Conservation (phyloP, 2,888 invertebrate genomes). For the Sceliomorpha sp. region DNA sequence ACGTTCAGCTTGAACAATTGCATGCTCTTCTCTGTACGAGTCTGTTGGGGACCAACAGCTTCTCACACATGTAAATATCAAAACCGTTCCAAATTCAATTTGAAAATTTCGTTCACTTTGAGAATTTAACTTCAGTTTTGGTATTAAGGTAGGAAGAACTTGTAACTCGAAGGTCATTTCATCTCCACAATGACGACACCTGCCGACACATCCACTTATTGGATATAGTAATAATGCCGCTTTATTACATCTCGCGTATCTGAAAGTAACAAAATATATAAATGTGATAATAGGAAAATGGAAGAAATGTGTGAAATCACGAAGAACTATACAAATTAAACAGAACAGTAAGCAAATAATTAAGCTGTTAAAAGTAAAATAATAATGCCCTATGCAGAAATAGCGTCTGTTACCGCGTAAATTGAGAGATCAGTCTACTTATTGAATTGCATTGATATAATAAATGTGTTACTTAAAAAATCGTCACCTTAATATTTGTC, state of each 20-base stretch:
- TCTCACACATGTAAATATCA: conserved; percentile 90
- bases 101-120: conserved; percentile 81
- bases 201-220: conserved; percentile 80
- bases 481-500: conserved; percentile 92
- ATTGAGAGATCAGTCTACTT: too few relatives aligned
- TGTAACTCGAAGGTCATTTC: conserved; percentile 90
- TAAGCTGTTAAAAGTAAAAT: too few relatives aligned
- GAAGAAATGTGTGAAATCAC: too few relatives aligned
- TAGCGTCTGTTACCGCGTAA: too few relatives aligned
- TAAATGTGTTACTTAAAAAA: too few relatives aligned
- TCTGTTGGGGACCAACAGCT: conserved; percentile 92
- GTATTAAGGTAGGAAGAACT: conserved; percentile 89
- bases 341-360: too few relatives aligned
- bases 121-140: conserved; percentile 83
- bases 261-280: conserved; percentile 76
- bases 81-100: conserved; percentile 91
- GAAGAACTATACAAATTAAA: too few relatives aligned
- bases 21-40: conserved; percentile 85
- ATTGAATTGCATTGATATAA: conserved; percentile 70
- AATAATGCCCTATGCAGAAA: too few relatives aligned
- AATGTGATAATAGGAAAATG: too few relatives aligned
- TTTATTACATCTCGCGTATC: conserved; percentile 87
- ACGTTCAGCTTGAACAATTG: conserved; percentile 88
- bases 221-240: conserved; percentile 87
- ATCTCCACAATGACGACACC: conserved; percentile 87